Conservation (phyloP, 2,888 invertebrate species). For the Yponomeuta cagnagella region DNA sequence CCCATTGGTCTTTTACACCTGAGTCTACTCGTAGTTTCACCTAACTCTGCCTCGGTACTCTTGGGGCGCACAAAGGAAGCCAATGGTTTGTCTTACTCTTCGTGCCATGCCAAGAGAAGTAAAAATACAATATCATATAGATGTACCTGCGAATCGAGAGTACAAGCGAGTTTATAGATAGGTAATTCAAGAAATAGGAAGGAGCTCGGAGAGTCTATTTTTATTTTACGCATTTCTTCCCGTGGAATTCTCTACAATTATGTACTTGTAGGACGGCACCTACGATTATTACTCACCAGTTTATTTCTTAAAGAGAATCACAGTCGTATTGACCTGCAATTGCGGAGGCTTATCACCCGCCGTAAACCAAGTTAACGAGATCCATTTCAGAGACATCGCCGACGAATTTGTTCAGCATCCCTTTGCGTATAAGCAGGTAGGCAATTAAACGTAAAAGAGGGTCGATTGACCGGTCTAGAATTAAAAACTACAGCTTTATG, state of each 20-base stretch:
- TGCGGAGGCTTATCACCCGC: neutral
- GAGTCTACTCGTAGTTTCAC: too few relatives aligned
- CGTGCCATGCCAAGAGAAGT: too few relatives aligned
- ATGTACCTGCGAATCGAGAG: too few relatives aligned
- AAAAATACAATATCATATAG: too few relatives aligned
- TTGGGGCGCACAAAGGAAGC: too few relatives aligned
- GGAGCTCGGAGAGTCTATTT: too few relatives aligned
- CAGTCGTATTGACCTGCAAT: neutral
- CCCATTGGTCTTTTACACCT: too few relatives aligned
- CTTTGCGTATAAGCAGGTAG: conserved; percentile 23
- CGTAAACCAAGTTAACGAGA: neutral
- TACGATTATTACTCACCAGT: neutral
- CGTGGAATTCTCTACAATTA: neutral
- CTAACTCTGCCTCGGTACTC: too few relatives aligned
- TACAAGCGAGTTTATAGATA: too few relatives aligned
- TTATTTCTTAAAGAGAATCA: neutral
- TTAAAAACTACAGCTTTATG: conserved; percentile 20
- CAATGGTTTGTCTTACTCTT: too few relatives aligned
- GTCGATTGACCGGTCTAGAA: conserved; percentile 29
- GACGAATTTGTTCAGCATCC: conserved; percentile 19
- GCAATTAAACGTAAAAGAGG: conserved; percentile 23
- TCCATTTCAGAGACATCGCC: neutral
- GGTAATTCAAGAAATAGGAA: too few relatives aligned
- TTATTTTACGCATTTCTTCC: neutral
- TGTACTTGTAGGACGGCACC: neutral